phyloP scores from a whole-genome alignment of 1,140 invertebrate species.

The Homarus americanus region DNA sequence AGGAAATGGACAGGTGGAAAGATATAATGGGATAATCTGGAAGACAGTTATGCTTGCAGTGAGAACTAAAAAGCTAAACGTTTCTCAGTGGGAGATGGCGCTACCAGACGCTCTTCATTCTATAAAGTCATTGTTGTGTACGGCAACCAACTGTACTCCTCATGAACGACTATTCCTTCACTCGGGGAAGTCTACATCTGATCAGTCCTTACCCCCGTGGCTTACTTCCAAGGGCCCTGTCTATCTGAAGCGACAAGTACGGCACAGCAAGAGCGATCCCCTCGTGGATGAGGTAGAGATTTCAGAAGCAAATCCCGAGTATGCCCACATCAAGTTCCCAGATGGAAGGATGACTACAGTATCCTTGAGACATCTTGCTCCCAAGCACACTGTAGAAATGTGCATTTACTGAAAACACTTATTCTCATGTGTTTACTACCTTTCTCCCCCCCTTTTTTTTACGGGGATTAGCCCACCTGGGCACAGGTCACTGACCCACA shows the following conservation, averaged over 20 bases:
- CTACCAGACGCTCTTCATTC: slow-evolving; percentile 37
- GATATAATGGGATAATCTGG: slow-evolving; percentile 38
- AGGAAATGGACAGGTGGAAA: slow-evolving; percentile 64
- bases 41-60: slow-evolving; percentile 19
- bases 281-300: background rate
- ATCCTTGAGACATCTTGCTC: too few species aligned
- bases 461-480: too few species aligned
- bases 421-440: too few species aligned
- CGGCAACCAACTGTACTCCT: slow-evolving; percentile 12
- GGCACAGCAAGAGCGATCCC: slow-evolving; percentile 16
- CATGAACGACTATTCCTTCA: slow-evolving; percentile 41
- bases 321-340: too few species aligned
- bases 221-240: background rate
- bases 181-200: slow-evolving; percentile 28
- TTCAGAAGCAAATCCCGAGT: background rate
- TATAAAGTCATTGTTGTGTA: slow-evolving; percentile 32
- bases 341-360: too few species aligned
- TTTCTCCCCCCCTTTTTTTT: too few species aligned
- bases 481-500: too few species aligned
- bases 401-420: too few species aligned
- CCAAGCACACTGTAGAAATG: too few species aligned
- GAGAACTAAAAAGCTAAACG: background rate
- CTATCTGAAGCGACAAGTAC: background rate
- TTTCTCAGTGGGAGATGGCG: slow-evolving; percentile 1
- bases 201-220: slow-evolving; percentile 10